Base-by-base conservation (phyloP, 1,140 invertebrate genomes). In the Delia radicum region DNA sequence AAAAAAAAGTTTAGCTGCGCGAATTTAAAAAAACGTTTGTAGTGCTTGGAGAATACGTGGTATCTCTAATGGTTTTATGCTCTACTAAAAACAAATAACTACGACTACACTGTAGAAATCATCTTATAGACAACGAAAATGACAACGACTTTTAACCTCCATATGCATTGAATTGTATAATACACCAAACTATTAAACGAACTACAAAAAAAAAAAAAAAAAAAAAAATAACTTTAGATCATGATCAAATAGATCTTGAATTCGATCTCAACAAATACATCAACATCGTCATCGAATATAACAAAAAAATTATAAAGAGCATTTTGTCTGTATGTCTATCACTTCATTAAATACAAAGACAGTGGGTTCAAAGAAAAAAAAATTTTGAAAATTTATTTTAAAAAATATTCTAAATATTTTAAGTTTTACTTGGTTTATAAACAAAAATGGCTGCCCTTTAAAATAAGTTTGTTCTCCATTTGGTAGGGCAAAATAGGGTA, bases 171-270 rank as follows among this genome's bases (percentile, higher is more conserved):
- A 24, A 55, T 21, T 24, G 48, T 55, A 24, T 55, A 18, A 55
- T 24, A n/a, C n/a, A 21, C 48, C 48, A 55, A 55, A 55, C 48
- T 7, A 55, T 21, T 15, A n/a, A 15, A 48, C 13, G 5, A 12
- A 15, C 12, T 15, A 15, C 4, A 55, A 48, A 55, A 5, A 18
- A 55, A 55, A 55, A 21, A 21, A 55, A 55, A 55, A 55, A 3
- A 24, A 24, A 55, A 55, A 55, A 55, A 48, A 55, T 21, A 55
- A 21, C 48, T 55, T 21, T 18, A 55, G 48, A 55, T 55, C 48
- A 55, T 55, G 48, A 55, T 55, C 48, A 55, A 55, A 55, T 55
- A 55, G 48, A 55, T 55, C 48, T 55, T 55, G 48, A 55, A 55
- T 55, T 55, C 21, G 48, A 55, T 55, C 48, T 55, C 7, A 42